Base-by-base conservation (phyloP, 2,113 vertebrate genomes). In the Columbina picui region DNA sequence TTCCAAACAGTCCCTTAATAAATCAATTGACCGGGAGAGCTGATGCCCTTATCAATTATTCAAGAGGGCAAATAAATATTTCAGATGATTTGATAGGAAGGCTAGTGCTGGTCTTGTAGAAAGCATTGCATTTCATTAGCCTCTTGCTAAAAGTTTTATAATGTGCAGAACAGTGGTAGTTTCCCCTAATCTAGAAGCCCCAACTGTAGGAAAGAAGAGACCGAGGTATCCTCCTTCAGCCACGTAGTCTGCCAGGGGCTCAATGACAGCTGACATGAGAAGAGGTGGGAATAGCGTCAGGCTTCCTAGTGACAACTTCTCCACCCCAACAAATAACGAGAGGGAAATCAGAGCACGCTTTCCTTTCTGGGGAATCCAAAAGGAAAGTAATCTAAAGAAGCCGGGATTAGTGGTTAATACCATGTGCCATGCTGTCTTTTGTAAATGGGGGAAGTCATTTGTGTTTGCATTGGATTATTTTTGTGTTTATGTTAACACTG, bases 11-110 rank as follows among this genome's bases (percentile, higher is more conserved):
- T 97, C 98, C 98, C 98, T 98, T 98, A 98, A 99, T 98, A 99
- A 99, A 99, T 99, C 98, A 99, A 99, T 98, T 98, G 98, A 98
- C 98, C 98, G 47, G 97, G 98, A 98, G 98, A 98, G 98, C 98
- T 98, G 98, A 98, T 98, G 98, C 98, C 98, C 98, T 98, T 98
- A 98, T 99, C 98, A 99, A 99, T 99, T 98, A 99, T 99, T 98
- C 98, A 99, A 97, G 97, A 98, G 98, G 98, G 98, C 98, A 98
- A 98, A 98, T 98, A 98, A 98, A 98, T 98, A 98, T 98, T 98
- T 98, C 98, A 98, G 98, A 98, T 98, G 97, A 98, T 98, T 98
- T 98, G 98, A 98, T 98, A 98, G 98, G 98, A 98, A 98, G 98
- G 98, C 98, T 97, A 97, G 97, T 83, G 90, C 96, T 93, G 96